Conservation (phyloP, 2,888 invertebrate genomes). For the Ophion obscuratus region DNA sequence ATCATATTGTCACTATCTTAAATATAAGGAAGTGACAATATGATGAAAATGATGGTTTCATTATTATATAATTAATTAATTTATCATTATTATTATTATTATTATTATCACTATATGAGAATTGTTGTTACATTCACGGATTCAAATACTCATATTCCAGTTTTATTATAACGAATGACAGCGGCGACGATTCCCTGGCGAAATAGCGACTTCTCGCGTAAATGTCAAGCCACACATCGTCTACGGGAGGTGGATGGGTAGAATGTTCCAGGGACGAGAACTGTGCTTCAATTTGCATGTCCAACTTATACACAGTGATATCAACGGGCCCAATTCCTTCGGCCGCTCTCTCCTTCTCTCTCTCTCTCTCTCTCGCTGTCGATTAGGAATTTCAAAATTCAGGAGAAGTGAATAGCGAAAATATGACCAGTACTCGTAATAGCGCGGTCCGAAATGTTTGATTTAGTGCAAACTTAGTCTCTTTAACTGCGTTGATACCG, state of each 20-base stretch:
- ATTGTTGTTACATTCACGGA: neutral
- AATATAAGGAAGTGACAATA: no score
- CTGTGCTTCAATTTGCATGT: constrained; percentile 12
- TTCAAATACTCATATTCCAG: neutral
- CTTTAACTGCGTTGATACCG: no score
- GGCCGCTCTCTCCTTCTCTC: neutral
- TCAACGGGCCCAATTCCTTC: neutral
- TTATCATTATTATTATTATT: no score
- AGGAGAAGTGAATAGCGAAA: no score
- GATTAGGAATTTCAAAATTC: neutral
- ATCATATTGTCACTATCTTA: no score
- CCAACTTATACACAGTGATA: constrained; percentile 12
- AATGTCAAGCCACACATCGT: constrained; percentile 47
- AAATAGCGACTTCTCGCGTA: constrained; percentile 28
- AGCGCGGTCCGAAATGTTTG: no score
- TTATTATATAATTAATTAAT: no score
- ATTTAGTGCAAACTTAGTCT: no score
- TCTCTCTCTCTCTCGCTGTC: neutral
- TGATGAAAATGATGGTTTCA: no score
- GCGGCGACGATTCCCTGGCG: constrained; percentile 1
- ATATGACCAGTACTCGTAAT: no score
- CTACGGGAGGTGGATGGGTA: neutral
- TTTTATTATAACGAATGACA: constrained; percentile 14
- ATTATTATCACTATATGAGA: neutral
- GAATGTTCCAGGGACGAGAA: neutral